These are phyloP conservation scores for Drosophila kurseongensis DNA, from an alignment of 1,140 invertebrate genomes.

Conservation along the genomic window DNA sequence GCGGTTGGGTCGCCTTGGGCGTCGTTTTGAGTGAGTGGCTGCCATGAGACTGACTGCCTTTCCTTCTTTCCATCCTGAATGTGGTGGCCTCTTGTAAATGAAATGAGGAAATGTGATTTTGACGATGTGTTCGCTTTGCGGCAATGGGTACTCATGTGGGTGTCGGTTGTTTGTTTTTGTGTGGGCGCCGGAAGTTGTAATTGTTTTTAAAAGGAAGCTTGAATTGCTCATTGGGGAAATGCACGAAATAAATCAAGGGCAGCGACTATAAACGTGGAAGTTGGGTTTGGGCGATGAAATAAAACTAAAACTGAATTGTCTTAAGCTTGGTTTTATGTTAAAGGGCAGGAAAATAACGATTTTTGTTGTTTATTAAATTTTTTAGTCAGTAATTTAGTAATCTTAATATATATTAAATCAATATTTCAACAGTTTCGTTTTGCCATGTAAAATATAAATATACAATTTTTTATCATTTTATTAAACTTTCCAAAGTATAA, in stretches of 20 bases:
- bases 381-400: not conserved
- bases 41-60: conserved; percentile 19
- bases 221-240: conserved; percentile 79
- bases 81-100: conserved; percentile 30
- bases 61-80: conserved; percentile 3
- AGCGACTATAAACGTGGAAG: conserved; percentile 15
- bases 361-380: no score
- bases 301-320: conserved; percentile 6
- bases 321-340: not conserved
- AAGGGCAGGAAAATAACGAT: no score
- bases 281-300: conserved; percentile 9
- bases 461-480: no score
- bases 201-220: conserved; percentile 78
- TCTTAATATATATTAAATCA: not conserved
- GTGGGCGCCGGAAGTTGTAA: conserved; percentile 68
- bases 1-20: conserved; percentile 74
- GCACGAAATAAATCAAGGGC: conserved; percentile 69
- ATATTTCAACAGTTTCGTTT: no score
- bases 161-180: conserved; percentile 18
- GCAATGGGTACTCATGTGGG: conserved; percentile 32
- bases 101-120: conserved; percentile 79
- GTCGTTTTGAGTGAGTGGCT: conserved; percentile 76
- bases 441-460: no score
- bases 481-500: no score
- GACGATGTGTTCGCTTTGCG: conserved; percentile 82